Evolutionary conservation across 2,797 vertebrate genomes (phyloP).

Genomic region (Syngnathus acus): DNA sequence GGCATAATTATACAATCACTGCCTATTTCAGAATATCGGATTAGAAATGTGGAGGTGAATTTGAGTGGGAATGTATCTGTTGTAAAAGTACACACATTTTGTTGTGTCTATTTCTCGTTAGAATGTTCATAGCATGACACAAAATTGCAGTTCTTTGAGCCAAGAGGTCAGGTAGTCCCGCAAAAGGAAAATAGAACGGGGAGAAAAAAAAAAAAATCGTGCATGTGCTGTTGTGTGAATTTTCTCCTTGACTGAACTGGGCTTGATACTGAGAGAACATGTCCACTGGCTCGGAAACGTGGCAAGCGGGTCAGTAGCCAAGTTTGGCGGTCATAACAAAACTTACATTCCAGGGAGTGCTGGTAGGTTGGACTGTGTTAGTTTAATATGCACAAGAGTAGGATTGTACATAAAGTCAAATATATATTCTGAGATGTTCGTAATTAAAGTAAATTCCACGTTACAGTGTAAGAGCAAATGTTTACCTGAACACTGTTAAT

Average conservation of each 20-base stretch:
- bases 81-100: not conserved
- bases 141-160: conserved; percentile 3
- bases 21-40: not conserved
- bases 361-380: not conserved
- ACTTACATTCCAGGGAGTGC: conserved; percentile 8
- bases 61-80: not conserved
- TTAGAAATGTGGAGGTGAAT: not conserved
- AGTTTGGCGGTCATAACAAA: conserved; percentile 54
- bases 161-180: conserved; percentile 57
- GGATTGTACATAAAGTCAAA: no score
- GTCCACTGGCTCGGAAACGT: conserved; percentile 64
- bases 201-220: conserved; percentile 66
- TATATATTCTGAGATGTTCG: no score
- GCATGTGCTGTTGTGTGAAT: conserved; percentile 53
- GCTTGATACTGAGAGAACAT: conserved; percentile 41
- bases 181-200: conserved; percentile 68
- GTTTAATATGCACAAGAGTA: no score
- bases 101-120: not conserved
- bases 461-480: no score
- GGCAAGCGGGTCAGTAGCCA: conserved; percentile 58
- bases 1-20: not conserved
- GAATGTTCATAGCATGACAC: not conserved
- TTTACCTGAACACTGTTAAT: no score
- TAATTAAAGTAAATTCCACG: no score
- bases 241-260: conserved; percentile 71